Base-by-base conservation (phyloP, 2,113 vertebrate genomes). In the Caranx ignobilis region DNA sequence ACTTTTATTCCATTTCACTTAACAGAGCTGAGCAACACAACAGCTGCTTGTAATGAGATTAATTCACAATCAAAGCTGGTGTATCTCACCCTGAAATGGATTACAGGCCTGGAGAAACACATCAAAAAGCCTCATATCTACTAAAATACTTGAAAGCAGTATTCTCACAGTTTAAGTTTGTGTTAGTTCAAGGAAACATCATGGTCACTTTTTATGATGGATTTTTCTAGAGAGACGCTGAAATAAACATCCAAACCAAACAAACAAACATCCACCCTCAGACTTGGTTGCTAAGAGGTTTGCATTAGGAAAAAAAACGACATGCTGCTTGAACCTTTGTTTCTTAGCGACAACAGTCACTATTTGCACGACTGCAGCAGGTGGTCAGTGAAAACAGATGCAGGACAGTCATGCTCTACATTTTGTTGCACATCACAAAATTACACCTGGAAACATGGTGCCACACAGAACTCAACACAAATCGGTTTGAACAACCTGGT, bases 371-470 rank as follows among this genome's bases (percentile, higher is more conserved):
- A 39, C 65, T 54, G 70, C 34, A 45, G 34, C 48, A 79, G 75
- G 75, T 64, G 34, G 34, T 18, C 2, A 35, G 21, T 71, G 8
- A 73, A 64, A 65, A n/a, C 19, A 50, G 6, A 6, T 21, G 39
- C 1, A 60, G 48, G 56, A 62, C 39, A 21, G 2, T n/a, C 19
- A 57, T 26, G 62, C 39, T 64, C 60, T 41, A 3, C 37, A 5
- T 35, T 71, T 13, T 73, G 13, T 48, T 71, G 37, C 65, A 34
- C 35, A 34, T 68, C 32, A 73, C 19, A 34, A 59, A 54, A 41
- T 31, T 68, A 75, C 16, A 71, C 5, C 55, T 70, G 8, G 60
- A 65, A 77, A 37, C 35, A 57, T 50, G 69, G 61, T 50, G 84
- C 48, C 48, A 3, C 50, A 26, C 11, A n/a, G 68, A 74, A 59